Conservation (phyloP, 1,140 invertebrate species). For the Drosophila nebulosa region DNA sequence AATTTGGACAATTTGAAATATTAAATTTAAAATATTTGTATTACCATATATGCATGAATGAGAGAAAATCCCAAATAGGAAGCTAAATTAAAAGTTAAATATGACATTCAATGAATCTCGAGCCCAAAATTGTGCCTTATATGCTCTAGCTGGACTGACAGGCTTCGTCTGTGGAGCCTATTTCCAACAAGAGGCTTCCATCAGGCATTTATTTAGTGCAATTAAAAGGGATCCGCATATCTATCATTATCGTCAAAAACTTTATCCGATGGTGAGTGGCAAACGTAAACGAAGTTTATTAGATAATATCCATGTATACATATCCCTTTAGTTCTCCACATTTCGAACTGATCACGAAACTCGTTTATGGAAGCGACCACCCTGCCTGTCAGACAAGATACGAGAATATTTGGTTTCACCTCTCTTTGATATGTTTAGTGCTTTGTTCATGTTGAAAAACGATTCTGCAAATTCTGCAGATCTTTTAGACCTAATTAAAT, state of each 20-base stretch:
- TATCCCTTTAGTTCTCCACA: constrained; percentile 52
- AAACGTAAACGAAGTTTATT: neutral
- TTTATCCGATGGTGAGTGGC: constrained; percentile 51
- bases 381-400: constrained; percentile 26
- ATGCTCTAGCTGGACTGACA: constrained; percentile 39
- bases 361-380: constrained; percentile 43
- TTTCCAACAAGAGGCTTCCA: constrained; percentile 52
- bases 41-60: neutral
- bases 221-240: constrained; percentile 50
- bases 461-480: constrained; percentile 10
- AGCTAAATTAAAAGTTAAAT: constrained; percentile 21
- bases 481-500: constrained; percentile 52
- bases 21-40: neutral
- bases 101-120: constrained; percentile 41
- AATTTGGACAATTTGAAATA: neutral
- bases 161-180: constrained; percentile 58
- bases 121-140: constrained; percentile 38
- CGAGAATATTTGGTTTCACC: constrained; percentile 32
- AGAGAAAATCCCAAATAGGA: neutral
- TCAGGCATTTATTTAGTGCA: constrained; percentile 32
- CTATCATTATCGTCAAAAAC: constrained; percentile 48
- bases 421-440: constrained; percentile 27
- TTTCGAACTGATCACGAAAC: constrained; percentile 51
- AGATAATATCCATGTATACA: neutral
- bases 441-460: constrained; percentile 19